A percentile compares a stretch with the other conserved stretches of the same genome.
Conservation (phyloP, 2,113 vertebrate genomes). For the Lanius ludovicianus region DNA sequence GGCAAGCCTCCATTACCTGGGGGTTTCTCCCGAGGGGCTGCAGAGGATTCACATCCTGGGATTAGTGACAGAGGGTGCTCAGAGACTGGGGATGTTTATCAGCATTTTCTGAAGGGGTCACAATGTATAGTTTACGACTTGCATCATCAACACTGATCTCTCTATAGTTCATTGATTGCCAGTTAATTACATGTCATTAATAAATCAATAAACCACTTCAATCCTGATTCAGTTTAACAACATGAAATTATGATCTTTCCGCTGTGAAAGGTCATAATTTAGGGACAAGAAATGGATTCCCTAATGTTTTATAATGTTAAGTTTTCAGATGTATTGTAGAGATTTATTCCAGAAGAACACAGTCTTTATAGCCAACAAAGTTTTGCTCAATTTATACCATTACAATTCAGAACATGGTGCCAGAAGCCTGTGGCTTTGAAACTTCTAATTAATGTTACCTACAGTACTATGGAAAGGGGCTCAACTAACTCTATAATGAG, state of each 20-base stretch:
- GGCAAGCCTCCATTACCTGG: rapidly evolving
- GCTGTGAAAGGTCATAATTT: not conserved
- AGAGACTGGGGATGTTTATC: not conserved
- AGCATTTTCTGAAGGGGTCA: not conserved
- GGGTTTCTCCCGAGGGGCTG: rapidly evolving
- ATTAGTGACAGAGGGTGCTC: not conserved
- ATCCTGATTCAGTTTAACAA: not conserved
- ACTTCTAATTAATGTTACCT: not conserved
- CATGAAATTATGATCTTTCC: not conserved
- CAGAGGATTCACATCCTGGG: too few species aligned
- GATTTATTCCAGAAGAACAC: not conserved
- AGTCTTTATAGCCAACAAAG: not conserved
- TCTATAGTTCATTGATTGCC: not conserved
- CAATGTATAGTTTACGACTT: not conserved
- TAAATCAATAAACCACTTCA: not conserved
- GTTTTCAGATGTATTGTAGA: not conserved
- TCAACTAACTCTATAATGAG: not conserved
- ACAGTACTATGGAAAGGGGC: not conserved
- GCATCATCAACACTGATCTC: not conserved
- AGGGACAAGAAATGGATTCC: not conserved
- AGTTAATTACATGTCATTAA: not conserved
- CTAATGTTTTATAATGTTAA: not conserved
- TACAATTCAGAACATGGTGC: not conserved
- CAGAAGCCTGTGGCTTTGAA: not conserved
- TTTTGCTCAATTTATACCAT: not conserved